Base-by-base conservation (phyloP, 2,797 vertebrate species). In the Brotula barbata region DNA sequence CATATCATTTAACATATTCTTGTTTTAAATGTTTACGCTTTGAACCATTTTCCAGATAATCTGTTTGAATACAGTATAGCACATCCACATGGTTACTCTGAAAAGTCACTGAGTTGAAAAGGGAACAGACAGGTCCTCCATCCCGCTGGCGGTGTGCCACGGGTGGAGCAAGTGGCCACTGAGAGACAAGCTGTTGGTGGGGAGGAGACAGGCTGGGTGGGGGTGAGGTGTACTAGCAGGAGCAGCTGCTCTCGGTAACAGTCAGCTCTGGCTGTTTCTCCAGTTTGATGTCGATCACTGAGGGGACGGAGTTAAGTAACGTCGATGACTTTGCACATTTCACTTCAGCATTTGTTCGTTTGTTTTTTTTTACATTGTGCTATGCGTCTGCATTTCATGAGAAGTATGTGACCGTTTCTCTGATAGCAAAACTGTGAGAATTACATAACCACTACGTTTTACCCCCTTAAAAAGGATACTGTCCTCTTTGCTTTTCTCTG, bases 271-370 rank as follows among this genome's bases (percentile, higher is more conserved):
- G 92, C 62, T 93, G 93, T 65, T 94, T 94, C 90, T 94, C 93
- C 92, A 96, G 88, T 87, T 96, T 93, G 89, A 95, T 98, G 88
- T 98, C 92, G 51, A 95, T 93, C 93, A 94, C 94, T 96, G 81
- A 78, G 58, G 67, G 60, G 48, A 22, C 10, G 7, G 0, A 47
- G 90, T 94, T 90, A 95, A 95, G 91, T 71, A 89, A 85, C 23
- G 51, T 23, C 11, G 1, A 56, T 77, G 42, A 77, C 31, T 68
- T 36, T 28, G 56, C 66, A 69, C 39, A 41, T 72, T 71, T 74
- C 22, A 71, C 63, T 61, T 80, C 61, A 34, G 11, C 12, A 47
- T 74, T 78, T 63, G 45, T 6, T 33, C 6, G 11, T 33, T 6
- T 33, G 6, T 6, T 33, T 11, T 33, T 11, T 6, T 11, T 8